phyloP scores from a whole-genome alignment of 2,888 invertebrate genomes.

The Trisateles emortualis region DNA sequence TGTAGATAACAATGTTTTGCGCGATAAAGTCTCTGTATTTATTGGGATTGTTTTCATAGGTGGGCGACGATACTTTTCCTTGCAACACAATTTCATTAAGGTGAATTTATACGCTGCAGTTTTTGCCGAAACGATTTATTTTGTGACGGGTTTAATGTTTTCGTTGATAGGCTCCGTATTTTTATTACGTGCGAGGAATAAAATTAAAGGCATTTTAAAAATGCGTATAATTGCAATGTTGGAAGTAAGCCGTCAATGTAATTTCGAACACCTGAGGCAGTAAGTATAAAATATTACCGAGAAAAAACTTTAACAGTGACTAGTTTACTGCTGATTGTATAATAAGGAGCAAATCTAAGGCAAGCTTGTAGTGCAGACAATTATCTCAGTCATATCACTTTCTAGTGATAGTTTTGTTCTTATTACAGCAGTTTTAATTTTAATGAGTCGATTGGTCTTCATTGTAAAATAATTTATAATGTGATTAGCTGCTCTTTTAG shows the following conservation, averaged over 20 bases:
- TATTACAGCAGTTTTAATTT: not conserved
- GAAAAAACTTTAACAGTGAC: constrained; percentile 46
- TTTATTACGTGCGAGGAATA: constrained; percentile 21
- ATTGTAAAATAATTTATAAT: no score
- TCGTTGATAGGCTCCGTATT: constrained; percentile 10
- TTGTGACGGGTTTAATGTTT: not conserved
- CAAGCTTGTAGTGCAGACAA: not conserved
- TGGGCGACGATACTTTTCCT: constrained; percentile 10
- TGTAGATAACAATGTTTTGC: constrained; percentile 42
- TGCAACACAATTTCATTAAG: not conserved
- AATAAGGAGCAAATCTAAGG: constrained; percentile 5
- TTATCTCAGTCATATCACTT: constrained; percentile 5
- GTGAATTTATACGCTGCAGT: not conserved
- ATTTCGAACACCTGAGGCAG: constrained; percentile 41
- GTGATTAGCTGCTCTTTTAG: no score
- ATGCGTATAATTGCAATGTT: constrained; percentile 35
- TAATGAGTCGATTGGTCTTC: not conserved
- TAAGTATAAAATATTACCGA: constrained; percentile 31
- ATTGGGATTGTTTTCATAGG: constrained; percentile 16
- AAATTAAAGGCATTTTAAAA: constrained; percentile 28
- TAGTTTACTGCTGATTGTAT: no score
- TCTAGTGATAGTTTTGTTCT: constrained; percentile 1
- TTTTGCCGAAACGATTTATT: not conserved
- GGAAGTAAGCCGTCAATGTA: constrained; percentile 32
- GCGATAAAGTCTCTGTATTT: constrained; percentile 29